Base-by-base conservation (phyloP, 2,797 vertebrate species). In the Paramormyrops hopkinsi region DNA sequence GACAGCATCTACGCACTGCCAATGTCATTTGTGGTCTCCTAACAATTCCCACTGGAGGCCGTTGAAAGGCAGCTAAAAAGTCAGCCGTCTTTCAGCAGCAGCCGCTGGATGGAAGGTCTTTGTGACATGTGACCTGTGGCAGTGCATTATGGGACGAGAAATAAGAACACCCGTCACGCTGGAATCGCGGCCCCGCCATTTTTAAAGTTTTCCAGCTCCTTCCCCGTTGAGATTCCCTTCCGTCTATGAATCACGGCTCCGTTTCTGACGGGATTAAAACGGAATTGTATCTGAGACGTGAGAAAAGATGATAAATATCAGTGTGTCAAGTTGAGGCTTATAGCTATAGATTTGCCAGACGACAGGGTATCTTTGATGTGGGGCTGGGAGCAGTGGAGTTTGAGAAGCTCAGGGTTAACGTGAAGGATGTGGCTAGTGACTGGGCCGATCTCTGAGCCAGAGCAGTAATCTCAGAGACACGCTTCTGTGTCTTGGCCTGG, bases 351-450 rank as follows among this genome's bases (percentile, higher is more conserved):
- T 93, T 65, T 88, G 93, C 93, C 59, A 37, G 90, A 93, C 91
- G 94, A 89, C 91, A 92, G 93, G 92, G 89, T 88, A 93, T 94
- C 95, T 96, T 96, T 96, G 96, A 96, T 96, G 95, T 94, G 93
- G 89, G 94, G 95, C 95, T 95, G 96, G 95, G 96, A 95, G 95
- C 95, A 46, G 79, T 84, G 48, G 9, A 51, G 82, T 96, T 96
- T 96, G 95, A 96, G 37, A 44, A 79, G 95, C 95, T 95, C 90
- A 93, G 94, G 95, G 94, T 95, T 96, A 96, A 96, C 95, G 94
- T 96, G 94, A 94, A 96, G 94, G 94, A 92, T 59, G 8, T 90
- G 93, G 82, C 29, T 51, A 46, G 86, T 65, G 94, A 92, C 51
- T 87, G 51, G 0, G 51, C 29, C 17, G 17, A 41, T 33, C 85